Evolutionary conservation across 2,113 vertebrate genomes (phyloP), one percentile per base, ranked within the genome.

Genomic region (Cephalopholis sonnerati): DNA sequence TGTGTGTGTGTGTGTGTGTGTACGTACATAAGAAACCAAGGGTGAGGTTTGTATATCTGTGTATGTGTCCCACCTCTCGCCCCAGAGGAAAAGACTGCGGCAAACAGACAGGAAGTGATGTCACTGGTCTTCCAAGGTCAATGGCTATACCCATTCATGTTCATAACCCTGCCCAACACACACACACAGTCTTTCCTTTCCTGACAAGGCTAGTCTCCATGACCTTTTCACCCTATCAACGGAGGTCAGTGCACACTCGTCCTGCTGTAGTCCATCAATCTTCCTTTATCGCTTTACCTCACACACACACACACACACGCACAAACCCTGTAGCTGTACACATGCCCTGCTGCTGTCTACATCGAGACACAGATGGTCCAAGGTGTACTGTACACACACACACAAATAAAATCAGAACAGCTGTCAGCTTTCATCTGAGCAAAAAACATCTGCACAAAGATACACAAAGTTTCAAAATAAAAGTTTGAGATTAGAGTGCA

Each of bases 51-150:
- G 9, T 83, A 29, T 74, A 41, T 74, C 39, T 57, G 57, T 54
- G 18, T 24, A 0, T 74, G 63, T 2, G 70, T 85, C 62, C 36
- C 50, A 29, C 29, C 64, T 79, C n/a, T 61, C 25, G 12, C 74
- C 70, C 27, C 44, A 41, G 36, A 79, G 87, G 77, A 78, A 90
- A 48, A 64, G 61, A 82, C 81, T 85, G 77, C 74, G 27, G 77
- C 85, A 77, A 79, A 73, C 54, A 59, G 79, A 84, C 74, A 87
- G 90, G 87, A 93, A 89, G 77, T 92, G 90, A 92, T 74, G 61
- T 91, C 73, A 88, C 39, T 44, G 58, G 77, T 69, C 57, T 3
- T 20, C 53, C 85, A 88, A 92, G 87, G 91, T 91, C 73, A 69
- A 20, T 10, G 18, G 10, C 32, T 65, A 10, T 13, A 25, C 66